Evolutionary conservation across 2,113 vertebrate species (phyloP).

Genomic region (Collichthys lucidus): DNA sequence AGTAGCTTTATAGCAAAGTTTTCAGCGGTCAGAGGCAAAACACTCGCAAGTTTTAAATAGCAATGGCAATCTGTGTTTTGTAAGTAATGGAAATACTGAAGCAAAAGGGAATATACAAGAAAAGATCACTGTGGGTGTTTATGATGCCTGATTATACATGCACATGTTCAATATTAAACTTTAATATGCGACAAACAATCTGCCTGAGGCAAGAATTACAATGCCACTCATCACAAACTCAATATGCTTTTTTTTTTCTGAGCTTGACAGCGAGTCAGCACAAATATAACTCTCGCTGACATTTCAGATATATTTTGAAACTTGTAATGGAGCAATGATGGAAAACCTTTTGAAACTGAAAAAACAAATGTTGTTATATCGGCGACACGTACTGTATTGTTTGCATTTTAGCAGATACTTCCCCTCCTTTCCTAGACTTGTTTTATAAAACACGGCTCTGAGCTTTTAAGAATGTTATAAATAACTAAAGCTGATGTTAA

Average conservation of each 20-base stretch:
- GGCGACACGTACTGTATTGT: not conserved
- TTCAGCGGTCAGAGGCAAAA: not conserved
- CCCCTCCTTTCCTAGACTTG: not conserved
- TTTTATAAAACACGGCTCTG: not conserved
- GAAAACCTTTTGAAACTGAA: not conserved
- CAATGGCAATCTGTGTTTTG: constrained; percentile 6
- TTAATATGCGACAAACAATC: not conserved
- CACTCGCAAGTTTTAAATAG: not conserved
- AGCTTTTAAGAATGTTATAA: not conserved
- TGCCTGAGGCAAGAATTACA: constrained; percentile 10
- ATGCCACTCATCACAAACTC: not conserved
- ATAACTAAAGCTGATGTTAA: not conserved
- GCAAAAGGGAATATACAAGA: not conserved
- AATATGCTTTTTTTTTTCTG: not conserved
- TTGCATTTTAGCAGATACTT: not conserved
- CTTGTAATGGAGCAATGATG: not conserved
- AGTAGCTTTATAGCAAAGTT: not conserved
- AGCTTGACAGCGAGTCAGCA: constrained; percentile 6
- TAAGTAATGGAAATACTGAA: not conserved
- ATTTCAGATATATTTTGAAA: not conserved
- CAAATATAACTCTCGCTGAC: not conserved
- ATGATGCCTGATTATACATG: constrained; percentile 14
- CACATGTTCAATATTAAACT: not conserved
- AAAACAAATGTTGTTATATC: not conserved
- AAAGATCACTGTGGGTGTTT: constrained; percentile 5